Evolutionary conservation across 2,888 invertebrate genomes (phyloP), one percentile per base, ranked within the genome.

Genomic region (Periphyllus acericola): DNA sequence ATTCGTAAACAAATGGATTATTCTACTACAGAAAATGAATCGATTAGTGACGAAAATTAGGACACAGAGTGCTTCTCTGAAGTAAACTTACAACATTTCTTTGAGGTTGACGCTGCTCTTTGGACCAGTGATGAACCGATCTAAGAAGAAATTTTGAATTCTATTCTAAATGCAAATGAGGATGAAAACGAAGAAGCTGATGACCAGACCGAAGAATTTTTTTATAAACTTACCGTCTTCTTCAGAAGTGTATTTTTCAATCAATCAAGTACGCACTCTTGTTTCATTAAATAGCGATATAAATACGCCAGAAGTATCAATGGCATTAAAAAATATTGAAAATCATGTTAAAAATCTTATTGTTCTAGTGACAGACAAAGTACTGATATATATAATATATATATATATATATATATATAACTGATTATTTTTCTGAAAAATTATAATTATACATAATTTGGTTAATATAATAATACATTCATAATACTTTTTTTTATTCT

Each of bases 11-110:
- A n/a, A n/a, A n/a, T n/a, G n/a, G n/a, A n/a, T n/a, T n/a, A n/a
- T n/a, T n/a, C n/a, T n/a, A n/a, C n/a, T n/a, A n/a, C 46, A 9
- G 32, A 32, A 71, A 71, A 1, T 32, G 29, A 71, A 32, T 32
- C 11, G 32, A 14, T 71, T 0, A 71, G 3, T 11, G 14, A 32
- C 14, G 32, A 71, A 6, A 9, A 9, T 29, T 25, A 5, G 29
- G 68, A 68, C n/a, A 68, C 68, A 71, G 68, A 71, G 68, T 71
- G 29, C 68, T 71, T 71, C 14, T 21, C 68, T 32, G 68, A 71
- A 71, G 68, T 32, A 71, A 71, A 71, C 68, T 71, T 32, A 29
- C n/a, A 68, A 71, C 32, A 14, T 71, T 71, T 71, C 14, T 32
- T 3, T 8, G 68, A 32, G 11, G 29, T 32, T 14, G 68, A 32